Evolutionary conservation across 1,140 invertebrate genomes (phyloP).

Genomic region (Drosophila mojavensis): DNA sequence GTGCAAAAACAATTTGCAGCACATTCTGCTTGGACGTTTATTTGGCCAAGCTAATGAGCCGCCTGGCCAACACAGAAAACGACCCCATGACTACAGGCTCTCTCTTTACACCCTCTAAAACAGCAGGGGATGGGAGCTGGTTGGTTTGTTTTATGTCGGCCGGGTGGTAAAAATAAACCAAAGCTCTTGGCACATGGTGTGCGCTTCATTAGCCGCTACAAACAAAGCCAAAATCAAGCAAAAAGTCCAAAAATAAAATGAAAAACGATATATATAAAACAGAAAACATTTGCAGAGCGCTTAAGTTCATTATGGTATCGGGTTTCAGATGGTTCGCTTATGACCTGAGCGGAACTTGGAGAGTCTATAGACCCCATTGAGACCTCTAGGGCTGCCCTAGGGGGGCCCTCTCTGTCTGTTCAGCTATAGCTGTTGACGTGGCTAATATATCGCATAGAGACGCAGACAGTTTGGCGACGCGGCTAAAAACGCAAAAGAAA

Average conservation of each 20-base stretch:
- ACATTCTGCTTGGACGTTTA: slow-evolving; percentile 45
- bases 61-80: slow-evolving; percentile 29
- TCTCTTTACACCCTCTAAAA: background rate
- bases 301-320: slow-evolving; percentile 72
- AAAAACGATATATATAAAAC: slow-evolving; percentile 5
- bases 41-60: slow-evolving; percentile 74
- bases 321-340: slow-evolving; percentile 41
- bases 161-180: slow-evolving; percentile 54
- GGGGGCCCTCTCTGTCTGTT: no score
- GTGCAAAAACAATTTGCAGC: slow-evolving; percentile 47
- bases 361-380: background rate
- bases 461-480: slow-evolving; percentile 49
- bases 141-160: background rate
- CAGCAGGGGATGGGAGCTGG: background rate
- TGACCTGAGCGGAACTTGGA: background rate
- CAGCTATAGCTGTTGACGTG: slow-evolving; percentile 8
- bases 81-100: background rate
- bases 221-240: slow-evolving; percentile 38
- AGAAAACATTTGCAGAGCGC: slow-evolving; percentile 39
- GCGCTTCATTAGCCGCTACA: slow-evolving; percentile 62
- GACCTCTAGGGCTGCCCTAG: background rate
- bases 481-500: background rate
- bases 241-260: slow-evolving; percentile 17
- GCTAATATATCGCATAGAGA: slow-evolving; percentile 34
- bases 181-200: slow-evolving; percentile 54